Conservation (phyloP, 2,888 invertebrate genomes). For the Netelia melanura region DNA sequence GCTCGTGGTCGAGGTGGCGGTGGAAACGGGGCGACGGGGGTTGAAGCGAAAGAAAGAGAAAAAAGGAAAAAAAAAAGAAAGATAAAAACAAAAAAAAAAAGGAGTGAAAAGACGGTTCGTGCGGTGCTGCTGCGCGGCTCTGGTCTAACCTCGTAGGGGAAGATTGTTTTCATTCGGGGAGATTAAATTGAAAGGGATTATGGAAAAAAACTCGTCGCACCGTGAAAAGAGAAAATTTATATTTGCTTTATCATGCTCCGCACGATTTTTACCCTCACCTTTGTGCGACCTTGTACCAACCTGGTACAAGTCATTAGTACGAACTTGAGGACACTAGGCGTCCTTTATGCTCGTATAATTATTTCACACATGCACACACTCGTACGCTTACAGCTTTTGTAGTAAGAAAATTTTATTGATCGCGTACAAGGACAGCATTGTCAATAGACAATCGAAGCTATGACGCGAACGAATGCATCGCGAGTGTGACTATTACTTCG, state of each 20-base stretch:
- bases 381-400: no score
- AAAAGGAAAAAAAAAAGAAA: not conserved
- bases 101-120: constrained; percentile 27
- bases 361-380: no score
- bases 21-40: constrained; percentile 1
- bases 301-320: no score
- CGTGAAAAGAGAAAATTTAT: constrained; percentile 73
- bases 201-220: constrained; percentile 73
- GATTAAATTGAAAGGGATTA: constrained; percentile 80
- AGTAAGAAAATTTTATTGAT: constrained; percentile 19
- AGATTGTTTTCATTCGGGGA: constrained; percentile 80
- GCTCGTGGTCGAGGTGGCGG: constrained; percentile 9
- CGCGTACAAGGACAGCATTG: constrained; percentile 7
- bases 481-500: constrained; percentile 29
- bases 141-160: constrained; percentile 76
- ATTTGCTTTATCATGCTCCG: constrained; percentile 44
- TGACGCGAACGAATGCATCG: constrained; percentile 5
- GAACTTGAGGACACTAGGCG: no score
- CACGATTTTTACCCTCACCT: constrained; percentile 6
- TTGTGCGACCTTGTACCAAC: no score
- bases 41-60: constrained; percentile 11
- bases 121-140: constrained; percentile 36
- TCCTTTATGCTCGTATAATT: no score
- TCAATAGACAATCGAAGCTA: constrained; percentile 40
- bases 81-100: not conserved